Percentiles rank a stretch among this genome's conserved stretches.
Evolutionary conservation across 2,797 vertebrate species (phyloP).

Genomic region (Squalus acanthias): DNA sequence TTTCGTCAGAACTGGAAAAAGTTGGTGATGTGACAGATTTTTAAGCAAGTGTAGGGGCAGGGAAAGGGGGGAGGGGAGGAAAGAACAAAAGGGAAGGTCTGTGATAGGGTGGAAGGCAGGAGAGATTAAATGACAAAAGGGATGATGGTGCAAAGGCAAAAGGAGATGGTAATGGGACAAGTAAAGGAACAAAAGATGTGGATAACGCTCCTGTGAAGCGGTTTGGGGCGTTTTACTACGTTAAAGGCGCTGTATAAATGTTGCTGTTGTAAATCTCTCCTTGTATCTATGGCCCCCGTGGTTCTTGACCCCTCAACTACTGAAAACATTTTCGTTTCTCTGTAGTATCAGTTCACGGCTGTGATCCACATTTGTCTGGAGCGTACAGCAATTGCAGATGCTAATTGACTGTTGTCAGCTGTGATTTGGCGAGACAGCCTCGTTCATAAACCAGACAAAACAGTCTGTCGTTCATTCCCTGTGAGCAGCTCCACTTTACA

Average conservation of each 20-base stretch:
- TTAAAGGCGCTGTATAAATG: not conserved
- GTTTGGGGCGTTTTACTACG: not conserved
- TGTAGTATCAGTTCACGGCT: not conserved
- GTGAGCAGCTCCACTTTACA: not conserved
- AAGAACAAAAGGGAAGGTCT: too few species aligned
- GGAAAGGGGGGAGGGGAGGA: too few species aligned
- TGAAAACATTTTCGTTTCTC: not conserved
- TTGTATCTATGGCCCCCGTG: not conserved
- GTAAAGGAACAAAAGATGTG: too few species aligned
- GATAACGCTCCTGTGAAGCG: too few species aligned
- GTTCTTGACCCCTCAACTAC: not conserved
- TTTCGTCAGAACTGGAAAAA: too few species aligned
- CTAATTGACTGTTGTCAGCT: slow-evolving; percentile 3
- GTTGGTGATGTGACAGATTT: too few species aligned
- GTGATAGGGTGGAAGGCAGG: too few species aligned
- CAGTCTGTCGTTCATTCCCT: not conserved
- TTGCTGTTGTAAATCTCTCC: not conserved
- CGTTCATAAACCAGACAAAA: not conserved
- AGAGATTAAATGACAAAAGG: too few species aligned
- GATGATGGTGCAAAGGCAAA: too few species aligned
- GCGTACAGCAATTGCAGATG: not conserved
- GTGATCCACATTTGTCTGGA: not conserved
- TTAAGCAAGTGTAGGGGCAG: too few species aligned
- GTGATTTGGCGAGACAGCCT: not conserved
- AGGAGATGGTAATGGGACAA: too few species aligned